These are phyloP conservation scores for Philhelius pedissequus DNA, from an alignment of 2,888 invertebrate species.

Conservation along the genomic window DNA sequence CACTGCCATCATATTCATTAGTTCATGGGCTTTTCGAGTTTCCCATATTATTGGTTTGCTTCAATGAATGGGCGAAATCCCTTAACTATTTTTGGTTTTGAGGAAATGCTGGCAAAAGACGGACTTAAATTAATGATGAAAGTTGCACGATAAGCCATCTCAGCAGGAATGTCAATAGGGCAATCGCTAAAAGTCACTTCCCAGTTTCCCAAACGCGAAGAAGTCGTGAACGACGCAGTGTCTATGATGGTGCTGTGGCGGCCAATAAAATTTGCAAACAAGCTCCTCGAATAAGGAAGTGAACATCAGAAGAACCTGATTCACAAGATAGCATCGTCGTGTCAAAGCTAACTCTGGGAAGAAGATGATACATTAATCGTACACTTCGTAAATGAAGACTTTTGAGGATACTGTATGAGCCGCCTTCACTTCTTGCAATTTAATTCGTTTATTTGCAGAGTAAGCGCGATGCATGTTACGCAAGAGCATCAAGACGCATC, in stretches of 20 bases:
- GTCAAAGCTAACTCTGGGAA: neutral
- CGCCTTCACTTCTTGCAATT: neutral
- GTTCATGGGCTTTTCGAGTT: neutral
- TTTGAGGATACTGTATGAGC: neutral
- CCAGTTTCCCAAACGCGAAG: conserved; percentile 30
- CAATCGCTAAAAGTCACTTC: conserved; percentile 49
- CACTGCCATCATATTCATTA: neutral
- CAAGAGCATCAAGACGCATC: neutral
- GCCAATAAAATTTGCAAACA: conserved; percentile 30
- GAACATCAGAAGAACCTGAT: conserved; percentile 52
- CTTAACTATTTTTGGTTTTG: conserved; percentile 3
- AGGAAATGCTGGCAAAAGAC: conserved; percentile 3
- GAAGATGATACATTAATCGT: conserved; percentile 28
- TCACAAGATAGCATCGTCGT: conserved; percentile 21
- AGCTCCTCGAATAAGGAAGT: conserved; percentile 47
- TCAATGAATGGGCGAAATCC: neutral
- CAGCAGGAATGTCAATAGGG: conserved; percentile 60
- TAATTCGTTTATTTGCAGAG: conserved; percentile 8
- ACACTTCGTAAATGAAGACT: neutral
- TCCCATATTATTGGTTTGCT: neutral
- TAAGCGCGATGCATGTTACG: conserved; percentile 27
- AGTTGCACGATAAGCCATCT: conserved; percentile 55
- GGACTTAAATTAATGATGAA: conserved; percentile 55
- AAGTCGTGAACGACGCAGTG: conserved; percentile 26
- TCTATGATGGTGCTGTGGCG: neutral